Conservation (phyloP, 1,140 invertebrate species). For the Maconellicoccus hirsutus region DNA sequence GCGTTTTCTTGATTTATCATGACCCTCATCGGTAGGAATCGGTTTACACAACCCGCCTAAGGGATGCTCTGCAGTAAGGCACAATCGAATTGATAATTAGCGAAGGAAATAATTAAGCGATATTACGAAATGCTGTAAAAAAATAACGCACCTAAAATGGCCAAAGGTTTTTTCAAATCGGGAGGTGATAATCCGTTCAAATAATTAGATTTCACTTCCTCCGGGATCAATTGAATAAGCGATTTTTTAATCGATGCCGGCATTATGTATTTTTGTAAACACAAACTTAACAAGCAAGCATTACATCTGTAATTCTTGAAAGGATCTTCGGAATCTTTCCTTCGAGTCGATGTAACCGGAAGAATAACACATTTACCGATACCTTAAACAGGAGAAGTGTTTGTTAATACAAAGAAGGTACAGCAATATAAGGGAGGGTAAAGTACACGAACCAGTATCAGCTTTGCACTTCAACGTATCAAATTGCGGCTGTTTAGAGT, state of each 20-base stretch:
- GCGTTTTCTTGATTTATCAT: neutral
- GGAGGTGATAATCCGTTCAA: neutral
- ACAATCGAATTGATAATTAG: neutral
- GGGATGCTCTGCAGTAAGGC: neutral
- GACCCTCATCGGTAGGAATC: neutral
- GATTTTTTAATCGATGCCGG: constrained; percentile 33
- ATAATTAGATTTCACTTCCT: constrained; percentile 41
- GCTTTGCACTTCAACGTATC: constrained; percentile 24
- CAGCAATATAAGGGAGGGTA: neutral
- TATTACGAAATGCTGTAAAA: too few relatives aligned
- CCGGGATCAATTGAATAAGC: constrained; percentile 35
- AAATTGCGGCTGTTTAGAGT: constrained; percentile 24
- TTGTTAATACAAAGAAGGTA: neutral
- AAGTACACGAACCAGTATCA: constrained; percentile 23
- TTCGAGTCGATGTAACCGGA: constrained; percentile 52
- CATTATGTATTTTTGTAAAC: constrained; percentile 63
- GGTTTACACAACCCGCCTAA: neutral
- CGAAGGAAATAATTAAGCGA: too few relatives aligned
- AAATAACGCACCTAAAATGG: neutral
- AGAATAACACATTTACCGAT: constrained; percentile 47
- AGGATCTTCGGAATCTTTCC: constrained; percentile 41
- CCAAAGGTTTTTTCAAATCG: neutral
- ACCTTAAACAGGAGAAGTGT: constrained; percentile 15
- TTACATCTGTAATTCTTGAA: constrained; percentile 46
- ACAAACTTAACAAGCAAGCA: constrained; percentile 79